Conservation (phyloP, 2,888 invertebrate genomes). For the Pseudanteris insignis region DNA sequence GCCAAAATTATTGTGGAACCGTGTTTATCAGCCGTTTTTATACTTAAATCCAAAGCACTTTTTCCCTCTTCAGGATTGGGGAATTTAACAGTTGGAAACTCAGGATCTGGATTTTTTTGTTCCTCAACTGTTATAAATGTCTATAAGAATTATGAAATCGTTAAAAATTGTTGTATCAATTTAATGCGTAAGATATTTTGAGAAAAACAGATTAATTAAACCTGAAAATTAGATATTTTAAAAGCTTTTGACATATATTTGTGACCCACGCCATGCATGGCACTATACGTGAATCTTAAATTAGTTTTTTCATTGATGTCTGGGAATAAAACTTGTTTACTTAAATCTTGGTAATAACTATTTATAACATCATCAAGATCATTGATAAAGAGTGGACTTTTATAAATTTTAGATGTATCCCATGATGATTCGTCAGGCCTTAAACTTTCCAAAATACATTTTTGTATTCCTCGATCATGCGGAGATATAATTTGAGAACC, state of each 20-base stretch:
- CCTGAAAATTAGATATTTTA: conserved; percentile 77
- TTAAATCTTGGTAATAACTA: conserved; percentile 75
- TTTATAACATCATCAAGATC: conserved; percentile 75
- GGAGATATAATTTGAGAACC: conserved; percentile 95
- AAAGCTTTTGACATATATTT: conserved; percentile 80
- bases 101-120: conserved; percentile 91
- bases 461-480: conserved; percentile 87
- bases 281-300: conserved; percentile 85
- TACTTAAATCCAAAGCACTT: conserved; percentile 79
- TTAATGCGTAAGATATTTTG: no score
- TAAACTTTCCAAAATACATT: conserved; percentile 79
- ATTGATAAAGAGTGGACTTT: conserved; percentile 72
- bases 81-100: conserved; percentile 96
- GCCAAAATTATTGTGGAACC: conserved; percentile 83
- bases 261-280: conserved; percentile 98
- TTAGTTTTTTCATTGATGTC: conserved; percentile 70
- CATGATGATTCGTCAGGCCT: conserved; percentile 82
- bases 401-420: conserved; percentile 73
- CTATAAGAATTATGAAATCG: no score
- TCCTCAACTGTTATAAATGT: conserved; percentile 74
- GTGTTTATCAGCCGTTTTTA: conserved; percentile 78
- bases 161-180: no score
- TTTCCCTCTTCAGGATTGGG: conserved; percentile 98
- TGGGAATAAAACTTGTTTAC: conserved; percentile 69
- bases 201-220: no score